Conservation (phyloP, 2,888 invertebrate species). For the Deilephila porcellus region DNA sequence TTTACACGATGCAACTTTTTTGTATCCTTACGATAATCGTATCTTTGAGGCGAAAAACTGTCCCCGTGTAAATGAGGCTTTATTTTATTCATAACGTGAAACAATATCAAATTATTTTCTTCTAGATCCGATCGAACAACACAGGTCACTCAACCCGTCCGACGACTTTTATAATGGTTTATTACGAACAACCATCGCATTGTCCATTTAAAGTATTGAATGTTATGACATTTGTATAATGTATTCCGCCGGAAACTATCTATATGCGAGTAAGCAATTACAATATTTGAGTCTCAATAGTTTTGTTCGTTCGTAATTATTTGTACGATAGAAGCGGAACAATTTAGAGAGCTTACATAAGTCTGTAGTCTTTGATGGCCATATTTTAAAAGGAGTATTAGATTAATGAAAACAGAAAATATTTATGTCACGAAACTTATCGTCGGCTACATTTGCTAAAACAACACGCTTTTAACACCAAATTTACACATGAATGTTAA, state of each 20-base stretch:
- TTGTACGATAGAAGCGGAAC: neutral
- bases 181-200: neutral
- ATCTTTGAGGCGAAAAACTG: too few relatives aligned
- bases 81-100: too few relatives aligned
- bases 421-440: too few relatives aligned
- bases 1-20: too few relatives aligned
- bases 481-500: too few relatives aligned
- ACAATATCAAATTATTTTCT: neutral
- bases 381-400: too few relatives aligned
- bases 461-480: too few relatives aligned
- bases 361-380: too few relatives aligned
- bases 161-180: neutral
- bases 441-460: too few relatives aligned
- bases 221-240: conserved; percentile 19
- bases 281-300: neutral
- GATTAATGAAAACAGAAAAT: too few relatives aligned
- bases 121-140: neutral
- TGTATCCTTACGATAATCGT: too few relatives aligned
- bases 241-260: conserved; percentile 9
- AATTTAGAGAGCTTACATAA: neutral
- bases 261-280: neutral
- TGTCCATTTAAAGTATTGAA: conserved; percentile 8
- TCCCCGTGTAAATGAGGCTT: too few relatives aligned
- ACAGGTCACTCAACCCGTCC: conserved; percentile 12
- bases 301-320: neutral